Conservation (phyloP, 1,140 invertebrate species). For the Phymastichus coffea region DNA sequence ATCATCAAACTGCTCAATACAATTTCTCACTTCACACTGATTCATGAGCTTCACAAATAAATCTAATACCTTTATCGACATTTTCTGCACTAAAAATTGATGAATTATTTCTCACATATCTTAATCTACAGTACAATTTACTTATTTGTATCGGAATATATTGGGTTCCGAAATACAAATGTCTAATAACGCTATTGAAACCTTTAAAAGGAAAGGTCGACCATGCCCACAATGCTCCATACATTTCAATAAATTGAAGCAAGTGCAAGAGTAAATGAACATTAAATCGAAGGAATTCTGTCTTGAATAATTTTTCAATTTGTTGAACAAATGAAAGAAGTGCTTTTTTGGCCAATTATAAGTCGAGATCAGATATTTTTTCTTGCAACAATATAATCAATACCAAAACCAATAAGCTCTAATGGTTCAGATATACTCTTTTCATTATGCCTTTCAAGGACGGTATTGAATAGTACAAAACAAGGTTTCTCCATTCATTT, state of each 20-base stretch:
- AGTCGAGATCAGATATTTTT: background rate
- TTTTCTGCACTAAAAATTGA: background rate
- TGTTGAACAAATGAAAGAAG: constrained; percentile 7
- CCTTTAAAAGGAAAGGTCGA: constrained; percentile 28
- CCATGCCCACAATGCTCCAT: constrained; percentile 22
- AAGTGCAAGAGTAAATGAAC: constrained; percentile 25
- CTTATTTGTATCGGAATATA: constrained; percentile 20
- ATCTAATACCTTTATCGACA: background rate
- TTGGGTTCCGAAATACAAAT: constrained; percentile 26
- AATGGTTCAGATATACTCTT: too few relatives aligned
- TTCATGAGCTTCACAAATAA: background rate
- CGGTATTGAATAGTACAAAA: too few relatives aligned
- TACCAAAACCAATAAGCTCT: too few relatives aligned
- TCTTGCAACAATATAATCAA: background rate
- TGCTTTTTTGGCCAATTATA: background rate
- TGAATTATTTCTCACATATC: background rate
- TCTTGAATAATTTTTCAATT: constrained; percentile 15
- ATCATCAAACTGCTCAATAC: background rate
- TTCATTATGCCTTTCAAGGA: too few relatives aligned
- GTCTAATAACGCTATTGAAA: constrained; percentile 27
- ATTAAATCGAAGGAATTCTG: constrained; percentile 21
- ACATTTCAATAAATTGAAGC: constrained; percentile 7
- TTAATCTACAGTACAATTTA: background rate
- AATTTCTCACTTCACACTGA: background rate
- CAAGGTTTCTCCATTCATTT: too few relatives aligned